phyloP scores from a whole-genome alignment of 2,113 vertebrate species.

The Lamprotornis superbus region DNA sequence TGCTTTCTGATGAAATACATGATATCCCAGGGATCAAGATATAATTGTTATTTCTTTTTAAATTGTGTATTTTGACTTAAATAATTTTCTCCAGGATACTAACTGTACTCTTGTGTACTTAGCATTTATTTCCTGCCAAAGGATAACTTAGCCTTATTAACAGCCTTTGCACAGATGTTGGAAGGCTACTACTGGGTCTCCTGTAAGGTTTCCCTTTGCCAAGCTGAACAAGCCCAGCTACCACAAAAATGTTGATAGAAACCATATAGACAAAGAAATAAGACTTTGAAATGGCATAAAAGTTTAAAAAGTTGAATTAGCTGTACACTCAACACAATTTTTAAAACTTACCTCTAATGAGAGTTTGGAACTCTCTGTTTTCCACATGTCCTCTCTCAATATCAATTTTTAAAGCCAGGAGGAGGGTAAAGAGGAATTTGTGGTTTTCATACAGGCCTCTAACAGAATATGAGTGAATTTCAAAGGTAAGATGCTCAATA shows the following conservation, averaged over 20 bases:
- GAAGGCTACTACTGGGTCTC: neutral
- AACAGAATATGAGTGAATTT: slow-evolving; percentile 72
- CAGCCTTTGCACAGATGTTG: neutral
- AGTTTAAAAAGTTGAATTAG: neutral
- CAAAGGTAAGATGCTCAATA: slow-evolving; percentile 75
- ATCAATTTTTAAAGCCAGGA: slow-evolving; percentile 79
- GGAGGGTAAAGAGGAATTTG: slow-evolving; percentile 78
- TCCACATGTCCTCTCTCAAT: slow-evolving; percentile 73
- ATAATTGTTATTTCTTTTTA: neutral
- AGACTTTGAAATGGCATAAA: neutral
- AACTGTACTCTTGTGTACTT: neutral
- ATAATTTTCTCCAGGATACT: neutral
- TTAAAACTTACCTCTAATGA: slow-evolving; percentile 72
- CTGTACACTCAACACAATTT: neutral
- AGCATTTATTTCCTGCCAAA: neutral
- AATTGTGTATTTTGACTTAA: neutral
- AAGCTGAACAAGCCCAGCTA: neutral
- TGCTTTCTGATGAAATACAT: neutral
- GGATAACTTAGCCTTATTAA: neutral
- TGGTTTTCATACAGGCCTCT: slow-evolving; percentile 79
- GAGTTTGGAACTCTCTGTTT: slow-evolving; percentile 73
- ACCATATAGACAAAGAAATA: neutral
- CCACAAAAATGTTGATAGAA: neutral
- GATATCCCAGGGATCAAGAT: neutral
- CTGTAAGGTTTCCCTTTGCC: neutral